Percentiles rank a stretch among this genome's conserved stretches.
Evolutionary conservation across 2,888 invertebrate genomes (phyloP).

Genomic region (Thera britannica): DNA sequence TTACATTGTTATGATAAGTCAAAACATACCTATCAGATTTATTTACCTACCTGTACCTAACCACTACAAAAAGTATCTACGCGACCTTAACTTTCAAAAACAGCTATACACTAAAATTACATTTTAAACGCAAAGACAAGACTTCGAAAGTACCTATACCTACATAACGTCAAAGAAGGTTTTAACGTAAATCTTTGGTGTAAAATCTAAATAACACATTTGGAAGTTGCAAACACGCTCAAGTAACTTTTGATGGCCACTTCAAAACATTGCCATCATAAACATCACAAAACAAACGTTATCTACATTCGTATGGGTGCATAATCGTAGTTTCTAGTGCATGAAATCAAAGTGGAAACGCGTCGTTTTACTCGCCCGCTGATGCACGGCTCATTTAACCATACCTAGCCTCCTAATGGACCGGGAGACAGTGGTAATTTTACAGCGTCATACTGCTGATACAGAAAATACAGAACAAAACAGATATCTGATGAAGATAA

Average conservation of each 20-base stretch:
- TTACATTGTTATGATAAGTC: conserved; percentile 26
- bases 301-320: conserved; percentile 28
- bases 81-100: conserved; percentile 6
- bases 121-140: background rate
- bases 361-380: conserved; percentile 28
- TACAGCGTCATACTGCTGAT: conserved; percentile 9
- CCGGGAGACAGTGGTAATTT: conserved; percentile 10
- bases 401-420: conserved; percentile 35
- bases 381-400: conserved; percentile 48
- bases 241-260: background rate
- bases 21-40: conserved; percentile 2
- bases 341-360: conserved; percentile 42
- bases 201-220: no score
- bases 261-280: conserved; percentile 8
- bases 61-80: background rate
- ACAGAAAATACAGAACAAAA: background rate
- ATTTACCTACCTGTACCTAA: background rate
- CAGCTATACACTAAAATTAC: conserved; percentile 3
- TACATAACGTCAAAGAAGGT: no score
- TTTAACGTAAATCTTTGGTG: no score
- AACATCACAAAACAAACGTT: conserved; percentile 23
- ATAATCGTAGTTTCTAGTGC: conserved; percentile 40
- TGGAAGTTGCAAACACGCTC: background rate
- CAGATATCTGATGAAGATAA: background rate
- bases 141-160: no score